Conservation (phyloP, 2,888 invertebrate species). For the Sphecodes monilicornis region DNA sequence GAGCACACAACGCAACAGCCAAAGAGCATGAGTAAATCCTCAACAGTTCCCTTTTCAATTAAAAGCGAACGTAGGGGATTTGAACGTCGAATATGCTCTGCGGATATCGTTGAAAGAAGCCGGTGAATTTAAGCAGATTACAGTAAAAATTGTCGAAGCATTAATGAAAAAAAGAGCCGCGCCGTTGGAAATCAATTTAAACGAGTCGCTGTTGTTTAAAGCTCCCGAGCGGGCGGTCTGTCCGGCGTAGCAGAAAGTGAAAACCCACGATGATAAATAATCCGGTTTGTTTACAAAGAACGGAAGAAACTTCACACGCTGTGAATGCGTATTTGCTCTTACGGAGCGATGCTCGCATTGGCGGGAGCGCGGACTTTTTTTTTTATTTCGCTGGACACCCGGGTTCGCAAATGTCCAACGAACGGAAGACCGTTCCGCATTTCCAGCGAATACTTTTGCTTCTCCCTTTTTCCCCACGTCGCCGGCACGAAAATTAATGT, state of each 20-base stretch:
- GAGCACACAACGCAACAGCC: no score
- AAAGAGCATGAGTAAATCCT: no score
- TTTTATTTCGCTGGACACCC: conserved; percentile 38
- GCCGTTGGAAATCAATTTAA: background rate
- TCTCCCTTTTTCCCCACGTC: conserved; percentile 31
- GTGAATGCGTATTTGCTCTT: conserved; percentile 24
- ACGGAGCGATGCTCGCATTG: background rate
- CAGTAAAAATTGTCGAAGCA: background rate
- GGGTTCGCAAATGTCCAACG: conserved; percentile 52
- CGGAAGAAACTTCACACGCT: conserved; percentile 32
- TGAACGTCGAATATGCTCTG: background rate
- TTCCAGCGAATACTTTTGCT: conserved; percentile 55
- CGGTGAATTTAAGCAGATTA: background rate
- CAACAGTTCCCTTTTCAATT: background rate
- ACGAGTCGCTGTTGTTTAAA: background rate
- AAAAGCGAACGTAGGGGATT: background rate
- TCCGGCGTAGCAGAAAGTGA: conserved; percentile 4
- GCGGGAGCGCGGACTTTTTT: conserved; percentile 18
- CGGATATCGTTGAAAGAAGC: no score
- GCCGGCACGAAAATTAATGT: conserved; percentile 60
- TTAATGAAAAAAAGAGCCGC: background rate
- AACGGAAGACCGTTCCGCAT: conserved; percentile 61
- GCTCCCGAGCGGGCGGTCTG: background rate
- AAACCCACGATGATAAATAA: conserved; percentile 9
- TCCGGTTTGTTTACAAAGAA: conserved; percentile 28